Percentiles rank a stretch among this genome's conserved stretches.
Evolutionary conservation across 2,113 vertebrate species (phyloP).

Genomic region (Colinus virginianus): DNA sequence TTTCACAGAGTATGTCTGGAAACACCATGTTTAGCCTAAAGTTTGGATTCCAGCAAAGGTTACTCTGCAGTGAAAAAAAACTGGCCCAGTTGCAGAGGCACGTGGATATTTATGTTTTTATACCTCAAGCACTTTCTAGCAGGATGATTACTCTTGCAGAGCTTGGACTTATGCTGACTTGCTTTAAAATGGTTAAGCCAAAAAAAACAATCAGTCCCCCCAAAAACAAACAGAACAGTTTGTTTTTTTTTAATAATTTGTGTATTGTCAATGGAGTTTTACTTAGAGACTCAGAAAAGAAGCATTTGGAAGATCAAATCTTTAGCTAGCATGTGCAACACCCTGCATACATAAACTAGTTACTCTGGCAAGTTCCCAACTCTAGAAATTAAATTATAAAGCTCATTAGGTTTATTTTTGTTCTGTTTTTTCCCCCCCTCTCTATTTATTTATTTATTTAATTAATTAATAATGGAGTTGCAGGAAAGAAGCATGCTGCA

Average conservation of each 20-base stretch:
- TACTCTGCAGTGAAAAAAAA: not conserved
- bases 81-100: not conserved
- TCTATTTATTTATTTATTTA: no score
- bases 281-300: not conserved
- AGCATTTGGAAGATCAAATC: not conserved
- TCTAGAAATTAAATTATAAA: not conserved
- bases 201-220: not conserved
- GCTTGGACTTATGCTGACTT: not conserved
- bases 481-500: not conserved
- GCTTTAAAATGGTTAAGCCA: not conserved
- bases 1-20: not conserved
- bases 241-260: not conserved
- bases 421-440: not conserved
- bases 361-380: not conserved
- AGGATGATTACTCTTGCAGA: not conserved
- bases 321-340: not conserved
- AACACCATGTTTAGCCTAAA: not conserved
- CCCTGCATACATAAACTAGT: not conserved
- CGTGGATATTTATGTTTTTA: not conserved
- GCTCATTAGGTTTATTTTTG: not conserved
- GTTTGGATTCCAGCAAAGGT: not conserved
- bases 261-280: not conserved
- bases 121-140: not conserved
- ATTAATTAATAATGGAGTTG: not conserved
- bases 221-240: not conserved